Percentiles rank a stretch among this genome's conserved stretches.
Evolutionary conservation across 2,797 vertebrate species (phyloP).

Genomic region (Poecilia gillii): DNA sequence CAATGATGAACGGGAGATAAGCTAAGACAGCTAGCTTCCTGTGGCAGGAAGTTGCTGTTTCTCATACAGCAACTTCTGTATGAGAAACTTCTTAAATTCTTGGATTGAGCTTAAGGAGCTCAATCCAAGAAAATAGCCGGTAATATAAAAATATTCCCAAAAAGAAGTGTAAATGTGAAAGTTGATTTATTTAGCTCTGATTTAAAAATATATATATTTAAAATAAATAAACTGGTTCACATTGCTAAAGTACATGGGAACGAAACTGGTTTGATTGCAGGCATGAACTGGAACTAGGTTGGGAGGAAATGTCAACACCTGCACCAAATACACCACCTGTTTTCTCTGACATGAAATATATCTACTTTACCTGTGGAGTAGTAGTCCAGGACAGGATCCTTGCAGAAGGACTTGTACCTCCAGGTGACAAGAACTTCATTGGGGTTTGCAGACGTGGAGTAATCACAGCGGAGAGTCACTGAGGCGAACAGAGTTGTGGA

Average conservation of each 20-base stretch:
- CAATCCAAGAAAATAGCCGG: background rate
- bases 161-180: background rate
- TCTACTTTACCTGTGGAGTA: conserved; percentile 84
- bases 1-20: background rate
- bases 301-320: background rate
- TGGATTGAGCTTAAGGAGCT: background rate
- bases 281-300: background rate
- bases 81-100: too few species aligned
- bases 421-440: conserved; percentile 94
- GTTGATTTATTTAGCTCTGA: background rate
- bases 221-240: background rate
- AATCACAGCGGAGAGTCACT: conserved; percentile 88
- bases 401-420: conserved; percentile 95
- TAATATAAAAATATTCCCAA: background rate
- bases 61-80: background rate
- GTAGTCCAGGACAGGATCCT: conserved; percentile 93
- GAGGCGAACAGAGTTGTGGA: conserved; percentile 86
- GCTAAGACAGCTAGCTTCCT: background rate
- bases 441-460: conserved; percentile 87
- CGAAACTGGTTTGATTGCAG: background rate
- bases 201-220: background rate
- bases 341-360: background rate
- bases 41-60: background rate
- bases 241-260: background rate
- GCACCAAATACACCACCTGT: background rate